These are phyloP conservation scores for Tetraodon nigroviridis DNA, from an alignment of 2,113 vertebrate species.

Conservation along the genomic window DNA sequence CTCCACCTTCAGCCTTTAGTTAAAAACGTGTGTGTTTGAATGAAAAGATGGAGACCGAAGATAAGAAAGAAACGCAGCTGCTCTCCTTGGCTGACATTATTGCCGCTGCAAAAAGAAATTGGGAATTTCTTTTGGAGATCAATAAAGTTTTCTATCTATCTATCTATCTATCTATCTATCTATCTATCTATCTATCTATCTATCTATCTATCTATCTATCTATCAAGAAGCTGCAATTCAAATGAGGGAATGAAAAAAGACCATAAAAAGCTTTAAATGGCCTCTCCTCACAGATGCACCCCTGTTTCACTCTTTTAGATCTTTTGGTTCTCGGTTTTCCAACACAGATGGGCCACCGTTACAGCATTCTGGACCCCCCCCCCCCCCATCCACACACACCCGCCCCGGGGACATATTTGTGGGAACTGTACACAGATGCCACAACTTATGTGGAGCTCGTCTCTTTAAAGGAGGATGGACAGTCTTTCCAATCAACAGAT, in stretches of 20 bases:
- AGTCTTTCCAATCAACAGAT: slow-evolving; percentile 69
- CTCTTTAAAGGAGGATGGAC: slow-evolving; percentile 65
- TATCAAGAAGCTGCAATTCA: background rate
- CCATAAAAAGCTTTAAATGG: background rate
- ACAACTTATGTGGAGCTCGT: slow-evolving; percentile 69
- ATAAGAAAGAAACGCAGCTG: slow-evolving; percentile 18
- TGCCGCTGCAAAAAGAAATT: slow-evolving; percentile 1
- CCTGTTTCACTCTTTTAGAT: slow-evolving; percentile 7
- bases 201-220: no score
- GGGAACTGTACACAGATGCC: slow-evolving; percentile 66
- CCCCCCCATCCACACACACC: no score
- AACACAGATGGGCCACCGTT: slow-evolving; percentile 51
- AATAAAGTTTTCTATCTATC: no score
- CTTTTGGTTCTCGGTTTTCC: slow-evolving; percentile 11
- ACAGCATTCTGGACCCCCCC: slow-evolving; percentile 30
- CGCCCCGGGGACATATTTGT: slow-evolving; percentile 17
- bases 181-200: no score
- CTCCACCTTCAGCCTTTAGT: slow-evolving; percentile 21
- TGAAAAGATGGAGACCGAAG: slow-evolving; percentile 24
- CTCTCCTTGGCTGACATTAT: slow-evolving; percentile 19
- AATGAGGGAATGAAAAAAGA: slow-evolving; percentile 9
- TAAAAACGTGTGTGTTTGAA: slow-evolving; percentile 36
- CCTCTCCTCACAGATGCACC: slow-evolving; percentile 1
- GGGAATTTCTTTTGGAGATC: no score
- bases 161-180: no score